These are phyloP conservation scores for Plebejus melissa DNA, from an alignment of 2,888 invertebrate species.

Conservation along the genomic window DNA sequence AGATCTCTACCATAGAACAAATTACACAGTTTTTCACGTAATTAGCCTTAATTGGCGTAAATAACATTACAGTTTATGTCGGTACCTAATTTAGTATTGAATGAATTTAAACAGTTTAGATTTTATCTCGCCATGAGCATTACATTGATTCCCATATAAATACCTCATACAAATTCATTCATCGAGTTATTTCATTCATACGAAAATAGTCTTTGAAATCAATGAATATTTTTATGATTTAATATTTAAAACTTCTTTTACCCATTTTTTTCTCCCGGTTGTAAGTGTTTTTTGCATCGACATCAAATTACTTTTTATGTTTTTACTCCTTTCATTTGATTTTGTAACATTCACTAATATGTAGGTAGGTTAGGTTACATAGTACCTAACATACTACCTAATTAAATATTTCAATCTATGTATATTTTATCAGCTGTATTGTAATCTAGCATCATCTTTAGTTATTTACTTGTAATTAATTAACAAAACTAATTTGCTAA, in stretches of 20 bases:
- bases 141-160: constrained; percentile 6
- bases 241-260: not conserved
- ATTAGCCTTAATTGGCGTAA: constrained; percentile 20
- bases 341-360: not conserved
- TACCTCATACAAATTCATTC: not conserved
- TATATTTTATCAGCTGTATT: no score
- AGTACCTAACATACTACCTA: no score
- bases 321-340: not conserved
- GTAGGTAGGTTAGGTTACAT: no score
- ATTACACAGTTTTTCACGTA: constrained; percentile 13
- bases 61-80: constrained; percentile 6
- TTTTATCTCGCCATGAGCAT: constrained; percentile 7
- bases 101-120: not conserved
- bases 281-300: not conserved
- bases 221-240: no score
- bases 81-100: constrained; percentile 14
- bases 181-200: not conserved
- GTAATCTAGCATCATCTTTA: not conserved
- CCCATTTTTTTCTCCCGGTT: not conserved
- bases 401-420: no score
- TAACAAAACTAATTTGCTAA: not conserved
- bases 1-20: constrained; percentile 7
- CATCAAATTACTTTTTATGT: not conserved
- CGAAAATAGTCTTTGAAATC: no score
- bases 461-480: not conserved